Evolutionary conservation across 2,797 vertebrate genomes (phyloP), one percentile per base, ranked within the genome.

Genomic region (Phoebastria nigripes): DNA sequence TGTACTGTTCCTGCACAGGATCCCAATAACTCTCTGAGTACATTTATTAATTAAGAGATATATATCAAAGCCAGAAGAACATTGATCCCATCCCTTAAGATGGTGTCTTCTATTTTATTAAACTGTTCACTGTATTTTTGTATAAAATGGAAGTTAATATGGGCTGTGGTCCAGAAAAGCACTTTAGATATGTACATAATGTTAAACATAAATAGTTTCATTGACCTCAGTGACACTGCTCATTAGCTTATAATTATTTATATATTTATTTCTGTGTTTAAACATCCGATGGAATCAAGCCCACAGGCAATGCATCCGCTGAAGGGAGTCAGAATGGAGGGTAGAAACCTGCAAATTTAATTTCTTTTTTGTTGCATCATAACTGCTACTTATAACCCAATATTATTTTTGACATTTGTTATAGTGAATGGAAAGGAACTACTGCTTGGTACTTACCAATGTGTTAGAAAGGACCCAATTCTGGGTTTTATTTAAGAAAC

Each of bases 101-200:
- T 92, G 93, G 76, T 97, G 90, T 93, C 89, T 39, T 96, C 82
- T 97, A 39, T 97, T 97, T 96, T 96, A 97, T 95, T 96, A 96
- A 96, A 95, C 70, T 63, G 16, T 59, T 96, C 66, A 33, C 56
- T 83, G 22, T 74, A 37, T 87, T 95, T 96, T 94, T 90, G 18
- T 94, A 66, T 79, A 70, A 94, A 96, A 90, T 47, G 56, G 72
- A 92, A 96, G 85, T 82, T 93, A 79, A 19, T 86, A 9, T 89
- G 92, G 95, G 96, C 96, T 85, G 29, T 70, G 56, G 67, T 96
- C 95, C 96, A 97, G 84, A 67, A 96, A 93, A 92, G 90, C 95
- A 96, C 96, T 97, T 96, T 97, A 95, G 93, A 55, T 63, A n/a
- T 67, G 66, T 90, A 72, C 35, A 25, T 94, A 94, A 94, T 69